Base-by-base conservation (phyloP, 2,888 invertebrate genomes). In the Oscheius sp. region DNA sequence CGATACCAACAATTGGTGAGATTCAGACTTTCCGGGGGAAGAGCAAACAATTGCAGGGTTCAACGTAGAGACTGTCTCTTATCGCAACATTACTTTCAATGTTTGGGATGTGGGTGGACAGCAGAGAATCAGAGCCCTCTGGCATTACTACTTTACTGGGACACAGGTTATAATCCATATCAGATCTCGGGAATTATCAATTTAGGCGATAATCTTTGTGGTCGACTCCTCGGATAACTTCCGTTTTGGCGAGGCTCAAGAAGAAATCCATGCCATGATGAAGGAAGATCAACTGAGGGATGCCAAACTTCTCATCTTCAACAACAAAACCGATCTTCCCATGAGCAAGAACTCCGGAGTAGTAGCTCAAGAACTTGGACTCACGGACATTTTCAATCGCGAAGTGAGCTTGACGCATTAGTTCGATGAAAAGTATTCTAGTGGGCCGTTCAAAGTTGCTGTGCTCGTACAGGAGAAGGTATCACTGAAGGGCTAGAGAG, bases 31-130 rank as follows among this genome's bases (percentile, higher is more conserved):
- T 29, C 63, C n/a, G 2, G 10, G 10, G 2, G 21, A 57, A 60
- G 2, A 60, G 53, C 32, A n/a, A 37, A 37, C 42, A 42, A 55
- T 35, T 70, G 21, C 33, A 70, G 70, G 70, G 9, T 70, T 70
- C 59, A 70, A 70, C 33, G 70, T 70, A 32, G 70, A 70, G 33
- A 33, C 70, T 1, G 70, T 70, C n/a, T 4, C 58, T 7, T 70
- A 70, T 48, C 42, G 48, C 4, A 70, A 70, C 47, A 70, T 70
- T 32, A 21, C 58, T 13, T 70, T 70, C 48, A 70, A 32, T 48
- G 58, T 70, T n/a, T 70, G 70, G 70, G 70, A 70, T n/a, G 58
- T 70, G 11, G 70, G 70, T 29, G 70, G 70, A 37, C 70, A 70
- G 58, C 21, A 58, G 59, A 70, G 58, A 47, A 59, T 70, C 47